phyloP scores from a whole-genome alignment of 1,140 invertebrate species.

The Whitmania pigra region DNA sequence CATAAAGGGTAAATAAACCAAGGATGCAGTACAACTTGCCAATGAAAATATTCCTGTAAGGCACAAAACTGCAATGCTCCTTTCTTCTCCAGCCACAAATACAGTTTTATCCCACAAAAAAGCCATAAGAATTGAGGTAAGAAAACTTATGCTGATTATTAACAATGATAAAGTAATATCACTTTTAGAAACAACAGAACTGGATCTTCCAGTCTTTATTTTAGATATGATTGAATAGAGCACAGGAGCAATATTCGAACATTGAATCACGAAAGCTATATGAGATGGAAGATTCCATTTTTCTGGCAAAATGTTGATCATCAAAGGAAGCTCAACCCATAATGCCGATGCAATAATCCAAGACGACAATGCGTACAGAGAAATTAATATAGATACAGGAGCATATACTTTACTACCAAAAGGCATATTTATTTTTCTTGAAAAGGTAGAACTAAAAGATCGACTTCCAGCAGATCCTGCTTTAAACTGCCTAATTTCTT shows the following conservation, averaged over 20 bases:
- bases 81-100: slow-evolving; percentile 34
- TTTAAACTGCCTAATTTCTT: neutral
- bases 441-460: neutral
- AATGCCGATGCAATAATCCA: slow-evolving; percentile 75
- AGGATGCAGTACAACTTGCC: slow-evolving; percentile 74
- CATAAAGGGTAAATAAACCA: slow-evolving; percentile 45
- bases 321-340: slow-evolving; percentile 68
- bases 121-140: neutral
- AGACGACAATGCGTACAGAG: slow-evolving; percentile 60
- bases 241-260: slow-evolving; percentile 13
- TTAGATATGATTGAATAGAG: slow-evolving; percentile 8
- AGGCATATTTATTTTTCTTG: neutral
- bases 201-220: neutral
- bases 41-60: slow-evolving; percentile 62
- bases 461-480: neutral
- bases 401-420: neutral
- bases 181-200: too few relatives aligned
- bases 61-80: slow-evolving; percentile 56
- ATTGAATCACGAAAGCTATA: slow-evolving; percentile 58
- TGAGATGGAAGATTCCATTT: slow-evolving; percentile 67
- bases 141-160: slow-evolving; percentile 3
- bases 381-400: slow-evolving; percentile 3
- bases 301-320: slow-evolving; percentile 65
- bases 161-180: slow-evolving; percentile 8
- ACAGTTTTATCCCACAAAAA: slow-evolving; percentile 14